Evolutionary conservation across 2,113 vertebrate genomes (phyloP).

Genomic region (Cricetomys ansorgei): DNA sequence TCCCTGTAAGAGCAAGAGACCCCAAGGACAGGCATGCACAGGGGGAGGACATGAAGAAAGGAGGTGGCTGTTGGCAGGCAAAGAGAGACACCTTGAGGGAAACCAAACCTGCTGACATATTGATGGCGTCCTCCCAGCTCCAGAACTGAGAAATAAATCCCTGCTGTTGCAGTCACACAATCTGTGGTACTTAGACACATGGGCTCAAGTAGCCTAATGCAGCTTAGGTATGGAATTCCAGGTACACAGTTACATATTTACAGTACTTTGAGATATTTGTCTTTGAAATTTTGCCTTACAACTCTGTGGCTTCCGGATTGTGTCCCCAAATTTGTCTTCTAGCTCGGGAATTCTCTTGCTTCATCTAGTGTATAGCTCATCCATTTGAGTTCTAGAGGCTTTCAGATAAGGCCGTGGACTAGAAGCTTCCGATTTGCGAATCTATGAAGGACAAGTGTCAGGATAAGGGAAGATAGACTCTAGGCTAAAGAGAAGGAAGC

Average conservation of each 20-base stretch:
- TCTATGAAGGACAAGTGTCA: background rate
- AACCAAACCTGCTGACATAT: background rate
- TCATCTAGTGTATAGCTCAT: background rate
- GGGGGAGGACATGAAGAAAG: background rate
- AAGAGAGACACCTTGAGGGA: background rate
- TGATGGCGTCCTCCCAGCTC: background rate
- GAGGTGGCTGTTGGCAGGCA: background rate
- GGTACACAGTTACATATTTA: background rate
- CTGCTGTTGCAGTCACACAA: background rate
- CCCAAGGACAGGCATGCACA: too few relatives aligned
- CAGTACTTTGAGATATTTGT: background rate
- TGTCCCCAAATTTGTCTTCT: background rate
- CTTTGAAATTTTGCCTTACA: background rate
- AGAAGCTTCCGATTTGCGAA: background rate
- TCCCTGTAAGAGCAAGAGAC: background rate
- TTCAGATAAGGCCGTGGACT: background rate
- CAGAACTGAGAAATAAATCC: background rate
- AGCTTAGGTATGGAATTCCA: slow-evolving; percentile 21
- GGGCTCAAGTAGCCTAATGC: background rate
- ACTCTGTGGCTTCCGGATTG: background rate
- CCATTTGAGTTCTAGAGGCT: background rate
- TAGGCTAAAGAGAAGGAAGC: background rate
- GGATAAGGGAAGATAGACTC: background rate
- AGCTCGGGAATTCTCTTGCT: slow-evolving; percentile 17
- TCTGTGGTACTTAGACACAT: background rate